Base-by-base conservation (phyloP, 2,888 invertebrate species). In the Chymomyza amoena region DNA sequence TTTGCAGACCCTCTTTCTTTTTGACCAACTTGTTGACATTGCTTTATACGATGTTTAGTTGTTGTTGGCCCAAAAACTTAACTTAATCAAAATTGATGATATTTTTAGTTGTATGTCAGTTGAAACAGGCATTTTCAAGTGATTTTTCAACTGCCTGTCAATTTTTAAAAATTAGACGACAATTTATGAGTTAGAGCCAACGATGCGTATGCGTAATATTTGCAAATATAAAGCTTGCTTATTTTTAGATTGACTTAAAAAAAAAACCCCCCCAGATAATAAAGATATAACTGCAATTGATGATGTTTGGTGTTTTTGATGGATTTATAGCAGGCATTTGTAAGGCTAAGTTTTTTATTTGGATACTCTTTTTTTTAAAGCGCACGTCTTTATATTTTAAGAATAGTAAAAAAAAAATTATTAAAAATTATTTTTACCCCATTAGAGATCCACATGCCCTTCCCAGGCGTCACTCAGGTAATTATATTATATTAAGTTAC, bases 311-410 rank as follows among this genome's bases (percentile, higher is more conserved):
- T 45, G 39, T 45, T 4, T 65, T 70, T 80, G 79, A 81, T 81
- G 82, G 76, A 81, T 80, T 79, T 74, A 79, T 79, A 74, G 52
- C 65, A 60, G 45, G 68, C 73, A 79, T 76, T 79, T 79, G 70
- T 74, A 79, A 66, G 65, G 76, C 69, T 51, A 52, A 16, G 16
- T 50, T 66, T 61, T 39, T 64, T 13, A 45, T 45, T 45, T 45
- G 1, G 3, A 45, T 45, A 45, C 39, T 13, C 39, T 45, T 13
- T 45, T 2, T 6, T 13, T 13, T 36, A 36, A 36, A 7, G 36
- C 9, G 25, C 25, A 25, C 2, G 25, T 25, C 25, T 25, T 25
- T 25, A 25, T 1, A 3, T 25, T 25, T 25, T 2, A 4, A 25
- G 25, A 25, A 4, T 4, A 25, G 25, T 25, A 0, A 3, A 4